phyloP scores from a whole-genome alignment of 2,888 invertebrate genomes.

The Ernsta delagoae region DNA sequence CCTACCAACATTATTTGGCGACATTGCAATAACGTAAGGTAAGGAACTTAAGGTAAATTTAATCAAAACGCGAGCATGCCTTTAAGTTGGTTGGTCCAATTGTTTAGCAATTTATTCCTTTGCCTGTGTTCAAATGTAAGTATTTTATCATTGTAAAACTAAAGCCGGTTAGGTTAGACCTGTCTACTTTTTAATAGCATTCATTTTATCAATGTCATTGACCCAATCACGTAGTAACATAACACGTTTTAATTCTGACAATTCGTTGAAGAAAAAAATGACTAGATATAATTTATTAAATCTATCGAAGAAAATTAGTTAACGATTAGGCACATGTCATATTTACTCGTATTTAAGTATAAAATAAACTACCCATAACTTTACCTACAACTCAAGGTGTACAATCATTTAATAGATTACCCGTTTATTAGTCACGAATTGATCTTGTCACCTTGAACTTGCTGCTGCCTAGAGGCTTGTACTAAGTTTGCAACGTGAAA shows the following conservation, averaged over 20 bases:
- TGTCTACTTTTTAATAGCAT: background rate
- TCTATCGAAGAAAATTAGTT: background rate
- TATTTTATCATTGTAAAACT: no score
- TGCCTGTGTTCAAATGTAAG: no score
- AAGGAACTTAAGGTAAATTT: no score
- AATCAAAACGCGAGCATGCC: no score
- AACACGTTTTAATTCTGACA: slow-evolving; percentile 2
- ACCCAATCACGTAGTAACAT: background rate
- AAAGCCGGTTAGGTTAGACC: no score
- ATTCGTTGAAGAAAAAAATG: background rate
- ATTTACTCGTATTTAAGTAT: no score
- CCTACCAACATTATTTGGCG: no score
- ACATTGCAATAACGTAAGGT: no score
- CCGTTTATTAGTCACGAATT: background rate
- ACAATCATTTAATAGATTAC: background rate
- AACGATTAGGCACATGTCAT: background rate
- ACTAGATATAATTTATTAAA: background rate
- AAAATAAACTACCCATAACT: no score
- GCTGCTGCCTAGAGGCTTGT: background rate
- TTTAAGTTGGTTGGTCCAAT: no score
- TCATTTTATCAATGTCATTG: slow-evolving; percentile 12
- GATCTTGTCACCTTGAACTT: slow-evolving; percentile 13
- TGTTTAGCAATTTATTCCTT: no score
- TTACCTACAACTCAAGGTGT: no score
- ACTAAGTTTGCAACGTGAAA: background rate